phyloP scores from a whole-genome alignment of 2,888 invertebrate species.

The Acheta domesticus region DNA sequence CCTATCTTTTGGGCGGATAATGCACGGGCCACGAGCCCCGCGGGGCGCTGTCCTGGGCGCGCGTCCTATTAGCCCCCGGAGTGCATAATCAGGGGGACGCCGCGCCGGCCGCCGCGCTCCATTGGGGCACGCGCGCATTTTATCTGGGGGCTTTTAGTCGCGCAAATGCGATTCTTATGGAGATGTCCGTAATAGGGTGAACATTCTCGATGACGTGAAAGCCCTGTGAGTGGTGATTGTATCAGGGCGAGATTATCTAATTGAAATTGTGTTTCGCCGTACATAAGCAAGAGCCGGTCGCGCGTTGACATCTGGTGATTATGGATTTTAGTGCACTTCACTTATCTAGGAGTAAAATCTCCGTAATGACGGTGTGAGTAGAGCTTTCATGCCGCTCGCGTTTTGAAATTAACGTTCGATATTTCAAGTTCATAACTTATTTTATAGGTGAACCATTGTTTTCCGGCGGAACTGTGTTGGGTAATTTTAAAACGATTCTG shows the following conservation, averaged over 20 bases:
- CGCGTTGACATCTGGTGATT: too few relatives aligned
- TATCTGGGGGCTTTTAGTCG: background rate
- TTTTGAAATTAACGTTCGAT: too few relatives aligned
- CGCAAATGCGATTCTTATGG: slow-evolving; percentile 18
- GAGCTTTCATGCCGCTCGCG: too few relatives aligned
- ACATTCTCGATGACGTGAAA: background rate
- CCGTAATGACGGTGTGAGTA: too few relatives aligned
- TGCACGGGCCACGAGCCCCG: background rate
- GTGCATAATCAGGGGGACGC: background rate
- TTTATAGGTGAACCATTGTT: too few relatives aligned
- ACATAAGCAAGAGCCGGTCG: too few relatives aligned
- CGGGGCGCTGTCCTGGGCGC: background rate
- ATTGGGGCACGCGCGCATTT: background rate
- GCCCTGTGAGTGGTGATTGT: background rate
- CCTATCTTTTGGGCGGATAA: too few relatives aligned
- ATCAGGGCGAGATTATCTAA: background rate
- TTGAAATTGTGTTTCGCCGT: background rate
- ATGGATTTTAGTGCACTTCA: too few relatives aligned
- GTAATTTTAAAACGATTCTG: too few relatives aligned
- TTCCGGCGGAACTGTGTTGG: too few relatives aligned
- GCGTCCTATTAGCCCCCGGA: background rate
- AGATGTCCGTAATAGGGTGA: background rate
- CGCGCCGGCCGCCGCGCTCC: background rate
- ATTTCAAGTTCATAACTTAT: too few relatives aligned
- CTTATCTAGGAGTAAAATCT: too few relatives aligned